phyloP scores from a whole-genome alignment of 2,113 vertebrate species.

The Pteruthius melanotis region DNA sequence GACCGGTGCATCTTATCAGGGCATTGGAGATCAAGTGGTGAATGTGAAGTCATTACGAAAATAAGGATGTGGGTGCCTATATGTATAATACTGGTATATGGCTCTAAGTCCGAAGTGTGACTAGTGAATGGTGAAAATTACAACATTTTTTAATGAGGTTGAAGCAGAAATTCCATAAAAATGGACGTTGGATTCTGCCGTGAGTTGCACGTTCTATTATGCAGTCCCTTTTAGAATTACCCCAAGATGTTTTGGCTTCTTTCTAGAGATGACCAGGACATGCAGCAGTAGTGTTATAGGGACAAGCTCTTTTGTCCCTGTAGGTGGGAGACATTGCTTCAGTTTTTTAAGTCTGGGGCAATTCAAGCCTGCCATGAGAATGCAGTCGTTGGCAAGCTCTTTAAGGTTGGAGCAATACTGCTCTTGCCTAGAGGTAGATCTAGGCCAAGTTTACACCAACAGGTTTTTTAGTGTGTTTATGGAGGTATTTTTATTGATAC shows the following conservation, averaged over 20 bases:
- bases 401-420: background rate
- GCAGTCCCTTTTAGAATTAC: background rate
- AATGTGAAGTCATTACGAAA: background rate
- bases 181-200: rapidly evolving
- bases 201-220: background rate
- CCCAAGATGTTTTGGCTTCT: background rate
- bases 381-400: background rate
- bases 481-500: background rate
- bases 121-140: background rate
- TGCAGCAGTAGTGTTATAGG: background rate
- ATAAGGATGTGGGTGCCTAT: background rate
- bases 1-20: background rate
- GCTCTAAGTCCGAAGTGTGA: background rate
- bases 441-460: background rate
- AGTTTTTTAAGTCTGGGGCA: background rate
- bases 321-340: background rate
- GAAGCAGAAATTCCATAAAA: background rate
- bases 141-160: background rate
- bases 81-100: background rate
- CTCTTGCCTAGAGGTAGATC: background rate
- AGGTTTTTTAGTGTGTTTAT: background rate
- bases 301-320: background rate
- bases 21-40: background rate
- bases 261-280: background rate
- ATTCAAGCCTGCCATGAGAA: background rate